Percentiles rank a stretch among this genome's conserved stretches.
Conservation (phyloP, 2,113 vertebrate species). For the Perognathus longimembris region DNA sequence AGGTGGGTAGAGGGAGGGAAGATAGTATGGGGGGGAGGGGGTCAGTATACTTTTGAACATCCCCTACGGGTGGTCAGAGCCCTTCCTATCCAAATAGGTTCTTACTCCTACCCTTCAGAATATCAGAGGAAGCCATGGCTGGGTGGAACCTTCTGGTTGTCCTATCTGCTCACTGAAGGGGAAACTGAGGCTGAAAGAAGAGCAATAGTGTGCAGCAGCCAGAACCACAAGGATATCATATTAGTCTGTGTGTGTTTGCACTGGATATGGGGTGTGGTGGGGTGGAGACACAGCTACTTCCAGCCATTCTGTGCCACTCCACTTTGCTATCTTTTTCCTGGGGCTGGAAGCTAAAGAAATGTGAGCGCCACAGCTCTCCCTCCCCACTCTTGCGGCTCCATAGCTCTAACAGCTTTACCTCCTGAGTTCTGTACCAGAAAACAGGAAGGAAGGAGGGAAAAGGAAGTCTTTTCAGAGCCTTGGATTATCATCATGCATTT, state of each 20-base stretch:
- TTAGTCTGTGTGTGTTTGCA: background rate
- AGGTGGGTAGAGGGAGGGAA: rapidly evolving
- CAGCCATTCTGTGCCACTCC: background rate
- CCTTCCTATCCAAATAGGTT: background rate
- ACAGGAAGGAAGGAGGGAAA: constrained; percentile 41
- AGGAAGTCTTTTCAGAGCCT: constrained; percentile 42
- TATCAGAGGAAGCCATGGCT: background rate
- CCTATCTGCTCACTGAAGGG: background rate
- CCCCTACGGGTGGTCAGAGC: background rate
- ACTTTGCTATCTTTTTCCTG: background rate
- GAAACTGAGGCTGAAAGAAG: constrained; percentile 31
- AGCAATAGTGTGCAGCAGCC: background rate
- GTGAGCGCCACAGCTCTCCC: background rate
- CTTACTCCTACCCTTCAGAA: background rate
- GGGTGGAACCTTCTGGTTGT: background rate
- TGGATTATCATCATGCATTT: background rate
- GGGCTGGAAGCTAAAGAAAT: background rate
- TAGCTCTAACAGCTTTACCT: background rate
- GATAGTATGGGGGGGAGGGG: constrained; percentile 67
- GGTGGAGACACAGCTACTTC: background rate
- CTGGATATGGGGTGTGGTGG: rapidly evolving
- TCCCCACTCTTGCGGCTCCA: background rate
- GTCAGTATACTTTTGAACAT: no score
- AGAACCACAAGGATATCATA: background rate
- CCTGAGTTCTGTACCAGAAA: background rate